Base-by-base conservation (phyloP, 1,140 invertebrate genomes). In the Latrodectus geometricus region DNA sequence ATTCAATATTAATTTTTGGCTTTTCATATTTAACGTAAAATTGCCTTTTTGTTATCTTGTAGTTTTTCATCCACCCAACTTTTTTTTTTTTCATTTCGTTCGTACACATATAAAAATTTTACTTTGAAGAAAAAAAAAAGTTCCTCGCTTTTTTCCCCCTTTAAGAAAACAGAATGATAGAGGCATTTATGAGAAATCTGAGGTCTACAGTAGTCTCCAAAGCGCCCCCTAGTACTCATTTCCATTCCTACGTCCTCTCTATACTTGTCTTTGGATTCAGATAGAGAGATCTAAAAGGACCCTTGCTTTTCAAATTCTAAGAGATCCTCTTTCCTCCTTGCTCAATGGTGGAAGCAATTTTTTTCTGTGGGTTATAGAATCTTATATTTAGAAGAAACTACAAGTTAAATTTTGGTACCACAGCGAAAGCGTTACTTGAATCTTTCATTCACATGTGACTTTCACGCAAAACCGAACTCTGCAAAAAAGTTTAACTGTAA, bases 151-250 rank as follows among this genome's bases (percentile, higher is more conserved):
- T 54, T 75, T 73, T 73, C 17, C 14, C 70, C 21, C 8, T 73
- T 35, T 35, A 35, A 35, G 35, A 35, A 17, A 11, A 21, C 70
- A 17, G 11, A 14, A 11, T 11, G 85, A 87, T 87, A 80, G 85
- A 80, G 85, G 76, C 85, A 87, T 76, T 87, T 80, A 87, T 87
- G 85, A 87, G 85, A 87, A 87, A 87, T 80, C 85, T 76, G 76
- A 80, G 85, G 74, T 76, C 85, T 76, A 87, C 85, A 87, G 80
- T 87, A 80, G 85, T 76, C 77, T 76, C 69, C 49, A 56, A 65
- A 56, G 83, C 83, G 83, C 85, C 76, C 77, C 85, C 85, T 79
- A 68, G 85, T 79, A 75, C 80, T 87, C 85, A 87, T 87, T 87
- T 80, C 85, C 54, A 87, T 87, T 87, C 77, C 85, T 52, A 49